Percentiles rank a stretch among this genome's conserved stretches.
Conservation (phyloP, 2,797 vertebrate species). For the Parauchenoglanis ngamensis region DNA sequence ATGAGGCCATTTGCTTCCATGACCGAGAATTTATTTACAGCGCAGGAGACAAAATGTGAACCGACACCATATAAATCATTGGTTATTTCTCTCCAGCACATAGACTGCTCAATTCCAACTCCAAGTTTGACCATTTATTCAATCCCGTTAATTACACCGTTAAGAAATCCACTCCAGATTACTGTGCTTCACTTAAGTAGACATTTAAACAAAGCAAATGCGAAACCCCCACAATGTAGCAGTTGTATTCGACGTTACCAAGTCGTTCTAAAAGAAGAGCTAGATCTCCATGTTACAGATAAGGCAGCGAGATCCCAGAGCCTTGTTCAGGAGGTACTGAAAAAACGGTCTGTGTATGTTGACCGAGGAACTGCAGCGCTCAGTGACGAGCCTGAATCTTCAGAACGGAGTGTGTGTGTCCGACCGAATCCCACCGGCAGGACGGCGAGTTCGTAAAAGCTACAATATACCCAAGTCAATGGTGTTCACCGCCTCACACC, state of each 20-base stretch:
- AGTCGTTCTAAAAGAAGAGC: slow-evolving; percentile 32
- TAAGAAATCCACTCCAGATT: slow-evolving; percentile 18
- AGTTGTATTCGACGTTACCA: background rate
- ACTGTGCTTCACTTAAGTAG: slow-evolving; percentile 48
- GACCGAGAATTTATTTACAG: slow-evolving; percentile 57
- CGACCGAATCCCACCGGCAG: slow-evolving; percentile 23
- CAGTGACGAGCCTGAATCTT: slow-evolving; percentile 14
- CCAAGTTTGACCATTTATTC: slow-evolving; percentile 11
- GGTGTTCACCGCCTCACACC: background rate
- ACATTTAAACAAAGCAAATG: slow-evolving; percentile 17
- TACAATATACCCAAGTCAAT: slow-evolving; percentile 39
- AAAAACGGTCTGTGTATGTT: slow-evolving; percentile 31
- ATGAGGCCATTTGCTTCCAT: slow-evolving; percentile 39
- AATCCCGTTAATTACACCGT: slow-evolving; percentile 11
- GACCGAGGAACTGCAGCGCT: background rate
- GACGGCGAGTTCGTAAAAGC: slow-evolving; percentile 46
- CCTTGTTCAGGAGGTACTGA: slow-evolving; percentile 50
- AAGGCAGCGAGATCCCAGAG: slow-evolving; percentile 56
- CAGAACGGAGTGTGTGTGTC: background rate
- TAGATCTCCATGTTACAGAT: slow-evolving; percentile 38
- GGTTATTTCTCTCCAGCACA: slow-evolving; percentile 37
- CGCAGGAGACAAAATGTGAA: slow-evolving; percentile 55
- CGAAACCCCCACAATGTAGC: background rate
- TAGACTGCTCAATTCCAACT: slow-evolving; percentile 34
- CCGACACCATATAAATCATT: slow-evolving; percentile 48